phyloP scores from a whole-genome alignment of 2,888 invertebrate genomes.

The Venustoraphidia nigricollis region DNA sequence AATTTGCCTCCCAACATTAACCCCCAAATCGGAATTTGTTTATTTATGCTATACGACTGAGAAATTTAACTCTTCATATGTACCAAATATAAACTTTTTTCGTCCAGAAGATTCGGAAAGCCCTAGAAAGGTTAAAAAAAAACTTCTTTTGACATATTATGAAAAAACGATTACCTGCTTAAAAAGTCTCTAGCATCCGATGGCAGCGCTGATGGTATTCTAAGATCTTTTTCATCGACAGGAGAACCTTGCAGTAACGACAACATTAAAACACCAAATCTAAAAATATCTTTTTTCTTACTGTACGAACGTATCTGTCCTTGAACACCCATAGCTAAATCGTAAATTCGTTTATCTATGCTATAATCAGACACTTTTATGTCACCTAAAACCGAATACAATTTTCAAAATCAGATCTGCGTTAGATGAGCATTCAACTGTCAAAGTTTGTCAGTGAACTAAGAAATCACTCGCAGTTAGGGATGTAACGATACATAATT shows the following conservation, averaged over 20 bases:
- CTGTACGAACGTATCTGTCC: slow-evolving; percentile 29
- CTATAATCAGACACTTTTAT: slow-evolving; percentile 53
- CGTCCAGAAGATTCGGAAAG: no score
- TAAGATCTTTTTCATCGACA: slow-evolving; percentile 28
- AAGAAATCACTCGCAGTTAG: no score
- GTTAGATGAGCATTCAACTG: no score
- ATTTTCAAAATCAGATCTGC: no score
- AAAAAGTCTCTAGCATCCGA: slow-evolving; percentile 56
- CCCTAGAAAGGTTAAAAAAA: no score
- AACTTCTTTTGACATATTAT: slow-evolving; percentile 10
- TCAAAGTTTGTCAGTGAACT: no score
- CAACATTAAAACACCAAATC: slow-evolving; percentile 51
- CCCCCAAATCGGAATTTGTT: no score
- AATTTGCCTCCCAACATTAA: no score
- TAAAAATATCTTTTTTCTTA: slow-evolving; percentile 59
- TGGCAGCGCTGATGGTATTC: slow-evolving; percentile 42
- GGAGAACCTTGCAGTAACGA: slow-evolving; percentile 42
- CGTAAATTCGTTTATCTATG: slow-evolving; percentile 48
- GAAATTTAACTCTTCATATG: no score
- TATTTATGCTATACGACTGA: no score
- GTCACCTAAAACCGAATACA: slow-evolving; percentile 23
- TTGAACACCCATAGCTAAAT: slow-evolving; percentile 31
- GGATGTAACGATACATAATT: no score
- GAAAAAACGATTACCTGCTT: slow-evolving; percentile 35
- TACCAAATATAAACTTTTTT: no score